These are phyloP conservation scores for Lasioglossum figueresi DNA, from an alignment of 2,888 invertebrate genomes.

Conservation along the genomic window DNA sequence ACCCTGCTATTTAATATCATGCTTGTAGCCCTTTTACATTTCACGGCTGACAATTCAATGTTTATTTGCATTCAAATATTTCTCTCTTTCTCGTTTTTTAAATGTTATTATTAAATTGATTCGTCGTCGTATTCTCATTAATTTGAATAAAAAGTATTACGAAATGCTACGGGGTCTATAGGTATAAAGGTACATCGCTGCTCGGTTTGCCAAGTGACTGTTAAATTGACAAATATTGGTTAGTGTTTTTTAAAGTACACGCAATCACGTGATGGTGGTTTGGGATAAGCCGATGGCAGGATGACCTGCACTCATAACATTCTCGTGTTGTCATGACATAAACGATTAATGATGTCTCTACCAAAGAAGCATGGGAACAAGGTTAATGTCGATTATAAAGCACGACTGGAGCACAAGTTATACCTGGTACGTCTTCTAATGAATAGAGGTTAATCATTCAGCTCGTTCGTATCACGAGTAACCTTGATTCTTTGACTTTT, in stretches of 20 bases:
- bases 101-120: not conserved
- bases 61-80: not conserved
- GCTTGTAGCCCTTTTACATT: not conserved
- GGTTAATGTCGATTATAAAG: slow-evolving; percentile 85
- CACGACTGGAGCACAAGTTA: slow-evolving; percentile 86
- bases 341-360: slow-evolving; percentile 78
- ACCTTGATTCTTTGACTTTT: not conserved
- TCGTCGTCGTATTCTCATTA: not conserved
- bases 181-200: slow-evolving; percentile 41
- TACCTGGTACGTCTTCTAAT: slow-evolving; percentile 84
- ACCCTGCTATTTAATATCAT: not conserved
- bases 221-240: slow-evolving; percentile 49
- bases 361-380: slow-evolving; percentile 78
- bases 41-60: not conserved
- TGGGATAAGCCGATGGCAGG: slow-evolving; percentile 33
- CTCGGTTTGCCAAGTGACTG: slow-evolving; percentile 33
- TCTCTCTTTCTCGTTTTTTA: not conserved
- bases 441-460: slow-evolving; percentile 57
- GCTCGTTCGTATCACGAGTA: not conserved
- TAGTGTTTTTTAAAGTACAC: slow-evolving; percentile 26
- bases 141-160: not conserved
- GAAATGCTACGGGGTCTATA: slow-evolving; percentile 10
- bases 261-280: slow-evolving; percentile 43
- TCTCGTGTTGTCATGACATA: slow-evolving; percentile 65
- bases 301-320: slow-evolving; percentile 50